Conservation (phyloP, 1,140 invertebrate species). For the Spodoptera litura region DNA sequence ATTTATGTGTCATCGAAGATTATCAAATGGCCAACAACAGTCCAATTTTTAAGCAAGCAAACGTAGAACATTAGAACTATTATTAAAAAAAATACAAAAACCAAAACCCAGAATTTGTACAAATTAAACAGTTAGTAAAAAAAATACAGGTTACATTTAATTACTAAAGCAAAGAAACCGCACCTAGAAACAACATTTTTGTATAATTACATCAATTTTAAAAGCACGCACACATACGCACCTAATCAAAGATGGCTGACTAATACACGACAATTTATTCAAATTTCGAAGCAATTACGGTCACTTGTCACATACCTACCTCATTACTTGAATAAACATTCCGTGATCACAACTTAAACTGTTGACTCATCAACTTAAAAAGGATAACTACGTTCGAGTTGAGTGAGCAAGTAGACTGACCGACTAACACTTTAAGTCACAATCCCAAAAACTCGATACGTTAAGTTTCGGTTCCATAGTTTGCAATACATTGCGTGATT, state of each 20-base stretch:
- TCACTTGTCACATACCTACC: constrained; percentile 42
- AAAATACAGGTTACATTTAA: not conserved
- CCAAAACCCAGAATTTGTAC: too few species aligned
- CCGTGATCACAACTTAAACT: constrained; percentile 43
- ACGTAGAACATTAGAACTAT: too few species aligned
- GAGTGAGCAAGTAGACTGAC: constrained; percentile 67
- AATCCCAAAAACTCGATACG: not conserved
- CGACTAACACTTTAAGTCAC: constrained; percentile 61
- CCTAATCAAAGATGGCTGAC: constrained; percentile 8
- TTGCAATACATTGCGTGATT: constrained; percentile 8
- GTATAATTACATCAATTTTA: constrained; percentile 6
- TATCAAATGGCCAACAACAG: too few species aligned
- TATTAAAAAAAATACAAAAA: too few species aligned
- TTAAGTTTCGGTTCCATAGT: not conserved
- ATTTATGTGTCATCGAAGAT: too few species aligned
- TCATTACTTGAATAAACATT: constrained; percentile 61
- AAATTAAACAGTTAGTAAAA: not conserved
- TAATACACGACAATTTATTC: constrained; percentile 23
- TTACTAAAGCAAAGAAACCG: not conserved
- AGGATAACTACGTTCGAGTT: constrained; percentile 65
- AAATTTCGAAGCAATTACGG: constrained; percentile 32
- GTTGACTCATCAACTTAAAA: constrained; percentile 77
- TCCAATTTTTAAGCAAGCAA: too few species aligned
- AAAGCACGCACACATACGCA: not conserved
- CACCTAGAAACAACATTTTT: not conserved